Conservation (phyloP, 2,797 vertebrate genomes). For the Melanotaenia trifasciata region DNA sequence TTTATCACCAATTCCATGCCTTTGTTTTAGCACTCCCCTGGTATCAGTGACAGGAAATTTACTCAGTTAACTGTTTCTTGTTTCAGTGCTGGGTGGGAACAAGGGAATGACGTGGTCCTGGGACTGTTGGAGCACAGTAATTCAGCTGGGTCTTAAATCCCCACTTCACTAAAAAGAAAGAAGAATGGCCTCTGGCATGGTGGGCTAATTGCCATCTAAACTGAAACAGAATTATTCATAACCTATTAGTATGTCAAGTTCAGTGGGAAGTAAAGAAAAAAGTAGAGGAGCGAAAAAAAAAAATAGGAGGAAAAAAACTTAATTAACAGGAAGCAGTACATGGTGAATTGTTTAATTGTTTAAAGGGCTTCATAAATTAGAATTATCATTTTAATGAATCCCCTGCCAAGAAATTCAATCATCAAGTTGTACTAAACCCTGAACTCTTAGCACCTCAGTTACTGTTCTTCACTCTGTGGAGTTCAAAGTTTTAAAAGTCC, state of each 20-base stretch:
- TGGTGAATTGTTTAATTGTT: slow-evolving; percentile 81
- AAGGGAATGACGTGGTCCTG: slow-evolving; percentile 47
- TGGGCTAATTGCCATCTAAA: slow-evolving; percentile 84
- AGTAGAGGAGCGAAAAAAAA: slow-evolving; percentile 64
- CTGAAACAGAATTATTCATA: slow-evolving; percentile 89
- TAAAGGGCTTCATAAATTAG: slow-evolving; percentile 85
- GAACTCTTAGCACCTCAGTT: slow-evolving; percentile 53
- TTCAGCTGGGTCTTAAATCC: slow-evolving; percentile 74
- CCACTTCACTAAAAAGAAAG: slow-evolving; percentile 70
- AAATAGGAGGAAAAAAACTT: slow-evolving; percentile 73
- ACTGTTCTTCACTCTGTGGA: slow-evolving; percentile 67
- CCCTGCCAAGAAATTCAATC: slow-evolving; percentile 79
- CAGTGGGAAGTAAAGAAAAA: slow-evolving; percentile 75
- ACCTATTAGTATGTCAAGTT: slow-evolving; percentile 86
- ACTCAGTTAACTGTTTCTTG: slow-evolving; percentile 55
- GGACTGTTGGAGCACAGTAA: slow-evolving; percentile 50
- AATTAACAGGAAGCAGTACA: slow-evolving; percentile 83
- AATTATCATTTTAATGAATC: slow-evolving; percentile 84
- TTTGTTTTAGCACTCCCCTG: background rate
- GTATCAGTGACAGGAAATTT: slow-evolving; percentile 53
- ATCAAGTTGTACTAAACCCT: slow-evolving; percentile 70
- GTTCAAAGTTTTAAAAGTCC: slow-evolving; percentile 50
- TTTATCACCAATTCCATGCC: slow-evolving; percentile 4
- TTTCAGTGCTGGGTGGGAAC: slow-evolving; percentile 37
- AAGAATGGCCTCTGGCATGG: slow-evolving; percentile 81